Conservation (phyloP, 2,113 vertebrate species). For the Dendropsophus ebraccatus region DNA sequence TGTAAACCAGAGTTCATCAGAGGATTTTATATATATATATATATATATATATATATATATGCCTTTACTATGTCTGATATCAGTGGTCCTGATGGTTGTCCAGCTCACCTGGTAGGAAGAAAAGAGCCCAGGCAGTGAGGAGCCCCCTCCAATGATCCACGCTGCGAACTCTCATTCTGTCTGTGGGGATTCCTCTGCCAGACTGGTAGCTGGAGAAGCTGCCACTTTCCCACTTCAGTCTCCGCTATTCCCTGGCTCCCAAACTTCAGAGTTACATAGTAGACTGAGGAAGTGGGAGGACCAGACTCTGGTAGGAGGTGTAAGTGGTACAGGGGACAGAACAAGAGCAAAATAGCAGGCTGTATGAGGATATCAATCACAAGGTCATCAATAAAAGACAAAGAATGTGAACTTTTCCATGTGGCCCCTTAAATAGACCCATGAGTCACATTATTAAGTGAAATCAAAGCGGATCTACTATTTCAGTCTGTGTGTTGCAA, state of each 20-base stretch:
- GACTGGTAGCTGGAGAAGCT: conserved; percentile 72
- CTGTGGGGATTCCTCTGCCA: conserved; percentile 66
- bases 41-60: too few species aligned
- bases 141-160: conserved; percentile 85
- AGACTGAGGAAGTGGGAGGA: conserved; percentile 86
- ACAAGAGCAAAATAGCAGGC: conserved; percentile 7
- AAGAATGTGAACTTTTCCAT: background rate
- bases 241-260: conserved; percentile 73
- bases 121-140: conserved; percentile 84
- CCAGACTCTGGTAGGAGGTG: conserved; percentile 77
- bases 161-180: conserved; percentile 57
- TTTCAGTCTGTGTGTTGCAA: conserved; percentile 2
- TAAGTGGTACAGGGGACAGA: conserved; percentile 37
- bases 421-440: conserved; percentile 33
- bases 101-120: conserved; percentile 85
- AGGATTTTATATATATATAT: too few species aligned
- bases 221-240: conserved; percentile 72
- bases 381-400: conserved; percentile 48
- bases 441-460: conserved; percentile 12
- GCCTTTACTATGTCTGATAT: conserved; percentile 31
- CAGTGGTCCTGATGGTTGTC: conserved; percentile 26
- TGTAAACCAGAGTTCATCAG: conserved; percentile 21
- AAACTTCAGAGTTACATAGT: conserved; percentile 70
- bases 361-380: conserved; percentile 36
- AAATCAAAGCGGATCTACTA: background rate